Percentiles rank a stretch among this genome's conserved stretches.
Evolutionary conservation across 92 coral and sea anemone genomes (phyloP).

Genomic region (Parazoanthus swiftii): DNA sequence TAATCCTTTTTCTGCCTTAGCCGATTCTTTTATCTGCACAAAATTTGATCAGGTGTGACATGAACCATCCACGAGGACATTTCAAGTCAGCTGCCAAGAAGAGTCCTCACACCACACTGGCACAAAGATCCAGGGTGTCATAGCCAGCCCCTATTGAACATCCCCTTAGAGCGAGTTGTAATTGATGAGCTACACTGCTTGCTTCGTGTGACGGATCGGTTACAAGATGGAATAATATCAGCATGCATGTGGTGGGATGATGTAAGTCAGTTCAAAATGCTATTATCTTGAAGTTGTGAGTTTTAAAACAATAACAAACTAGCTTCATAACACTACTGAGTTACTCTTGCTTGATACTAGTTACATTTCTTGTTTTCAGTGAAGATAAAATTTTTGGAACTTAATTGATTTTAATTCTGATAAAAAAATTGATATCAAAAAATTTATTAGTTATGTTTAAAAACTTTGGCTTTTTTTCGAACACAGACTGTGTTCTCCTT

Average conservation of each 20-base stretch:
- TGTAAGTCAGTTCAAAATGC: not conserved
- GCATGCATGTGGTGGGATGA: slow-evolving; percentile 12
- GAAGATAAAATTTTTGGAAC: no score
- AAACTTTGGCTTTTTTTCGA: no score
- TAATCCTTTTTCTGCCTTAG: no score
- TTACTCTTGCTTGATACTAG: no score
- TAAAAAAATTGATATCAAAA: no score
- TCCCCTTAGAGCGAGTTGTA: not conserved
- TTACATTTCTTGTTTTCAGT: no score
- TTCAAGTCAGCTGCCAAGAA: not conserved
- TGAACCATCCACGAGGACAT: not conserved
- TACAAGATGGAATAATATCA: slow-evolving; percentile 14
- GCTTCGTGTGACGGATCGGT: not conserved
- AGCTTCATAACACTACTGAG: no score
- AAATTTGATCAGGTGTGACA: not conserved
- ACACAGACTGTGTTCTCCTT: no score
- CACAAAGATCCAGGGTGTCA: not conserved
- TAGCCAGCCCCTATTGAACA: not conserved
- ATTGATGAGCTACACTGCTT: slow-evolving; percentile 16
- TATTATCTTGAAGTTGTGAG: not conserved
- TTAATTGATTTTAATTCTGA: no score
- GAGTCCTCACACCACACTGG: not conserved
- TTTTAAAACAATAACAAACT: no score
- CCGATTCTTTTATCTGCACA: no score
- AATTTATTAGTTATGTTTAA: no score